Evolutionary conservation across 2,113 vertebrate species (phyloP), one percentile per base, ranked within the genome.

Genomic region (Phainopepla nitens): DNA sequence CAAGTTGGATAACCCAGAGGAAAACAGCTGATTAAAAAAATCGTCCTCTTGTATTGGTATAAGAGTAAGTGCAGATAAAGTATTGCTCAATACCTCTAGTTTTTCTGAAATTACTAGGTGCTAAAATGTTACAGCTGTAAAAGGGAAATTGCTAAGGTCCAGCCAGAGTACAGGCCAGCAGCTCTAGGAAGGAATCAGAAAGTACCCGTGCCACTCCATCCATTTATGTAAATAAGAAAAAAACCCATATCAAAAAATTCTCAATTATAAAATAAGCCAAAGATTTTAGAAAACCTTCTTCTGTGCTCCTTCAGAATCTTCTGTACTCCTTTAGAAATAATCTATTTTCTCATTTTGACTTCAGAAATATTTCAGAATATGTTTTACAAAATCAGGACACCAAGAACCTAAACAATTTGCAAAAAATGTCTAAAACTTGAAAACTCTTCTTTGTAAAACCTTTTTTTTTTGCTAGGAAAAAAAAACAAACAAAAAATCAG

Each of bases 11-110:
- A 25, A 50, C 33, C 61, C 27, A 47, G 9, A 72, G 3, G 25
- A 80, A 83, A 64, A 72, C 4, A 58, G 15, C 5, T 44, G 33
- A 69, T 65, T 61, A 11, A 76, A 66, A 66, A 91, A 87, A 25
- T 15, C 57, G 17, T 29, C 15, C 11, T 57, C 24, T 25, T 58
- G 25, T 51, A 69, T n/a, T n/a, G n/a, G n/a, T n/a, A n/a, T n/a
- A 76, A 62, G 12, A 90, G 15, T 36, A 82, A 79, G 20, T 58
- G n/a, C 10, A 58, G 28, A 7, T 44, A 41, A 79, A 53, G 42
- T 15, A 31, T 12, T 66, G 9, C 29, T 80, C 29, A 53, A 8
- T 0, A 0, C 1, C 10, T 7, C 15, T 31, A 18, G 11, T 35
- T 57, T 64, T 84, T 78, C 24, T 42, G 29, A 76, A 80, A 50